Base-by-base conservation (phyloP, 1,140 invertebrate genomes). In the Liolophura sinensis region DNA sequence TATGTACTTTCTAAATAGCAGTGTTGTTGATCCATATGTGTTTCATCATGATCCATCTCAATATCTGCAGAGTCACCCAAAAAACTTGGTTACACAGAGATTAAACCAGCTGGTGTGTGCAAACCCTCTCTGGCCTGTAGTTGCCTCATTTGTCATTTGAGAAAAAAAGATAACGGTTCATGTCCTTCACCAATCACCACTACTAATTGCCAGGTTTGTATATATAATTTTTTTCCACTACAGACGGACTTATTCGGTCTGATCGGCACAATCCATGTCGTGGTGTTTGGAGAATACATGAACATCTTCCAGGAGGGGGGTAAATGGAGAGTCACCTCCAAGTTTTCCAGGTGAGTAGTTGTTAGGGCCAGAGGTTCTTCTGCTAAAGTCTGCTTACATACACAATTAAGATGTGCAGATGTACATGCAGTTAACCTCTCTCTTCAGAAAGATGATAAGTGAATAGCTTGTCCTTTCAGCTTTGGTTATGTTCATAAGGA, bases 231-330 rank as follows among this genome's bases (percentile, higher is more conserved):
- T 49, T 58, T 69, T 65, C 64, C 20, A 69, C 76, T 81, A 15
- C 77, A 88, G 85, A 92, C 92, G 48, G 95, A 97, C 86, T 85
- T 94, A 69, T 96, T 91, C 86, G 94, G 94, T 70, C 81, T 95
- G 65, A 92, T 92, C 64, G 92, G 92, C 24, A 92, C 92, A 25
- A 90, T 94, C 66, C 92, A 96, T 85, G 91, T 92, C 55, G 84
- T 96, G 67, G 82, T 95, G 24, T 93, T 95, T 85, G 92, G 92
- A 31, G 90, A 90, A 76, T 96, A 96, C 78, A 95, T 96, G 91
- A 91, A 93, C 72, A 88, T 93, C 57, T 88, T 87, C 48, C 89
- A 90, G 78, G 86, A 86, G 60, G 83, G 87, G 63, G 88, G 88
- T 18, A 63, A 70, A 46, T 81, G 79, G 78, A 73, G 74, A 64